These are phyloP conservation scores for Xestia rhomboidea DNA, from an alignment of 2,888 invertebrate species.

Conservation along the genomic window DNA sequence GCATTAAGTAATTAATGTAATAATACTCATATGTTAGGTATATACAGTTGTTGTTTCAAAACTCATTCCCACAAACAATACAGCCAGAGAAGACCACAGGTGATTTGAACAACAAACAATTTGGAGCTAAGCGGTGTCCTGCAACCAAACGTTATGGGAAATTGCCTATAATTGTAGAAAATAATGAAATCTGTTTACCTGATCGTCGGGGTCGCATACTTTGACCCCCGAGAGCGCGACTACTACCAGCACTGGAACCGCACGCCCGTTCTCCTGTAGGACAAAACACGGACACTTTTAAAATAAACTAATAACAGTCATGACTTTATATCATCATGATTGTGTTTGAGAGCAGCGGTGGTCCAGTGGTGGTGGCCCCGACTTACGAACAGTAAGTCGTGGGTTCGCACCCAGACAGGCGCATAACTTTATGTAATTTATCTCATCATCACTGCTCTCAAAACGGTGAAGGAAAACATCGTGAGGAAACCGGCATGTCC, in stretches of 20 bases:
- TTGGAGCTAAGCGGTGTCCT: not conserved
- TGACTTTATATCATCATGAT: not conserved
- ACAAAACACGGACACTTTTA: not conserved
- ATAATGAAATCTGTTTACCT: conserved; percentile 88
- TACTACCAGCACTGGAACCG: conserved; percentile 93
- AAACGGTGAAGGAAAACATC: no score
- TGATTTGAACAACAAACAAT: not conserved
- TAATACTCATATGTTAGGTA: not conserved
- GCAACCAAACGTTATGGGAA: not conserved
- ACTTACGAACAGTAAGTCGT: no score
- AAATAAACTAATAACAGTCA: not conserved
- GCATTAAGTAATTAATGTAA: not conserved
- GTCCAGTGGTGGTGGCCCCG: no score
- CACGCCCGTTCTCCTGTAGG: conserved; percentile 91
- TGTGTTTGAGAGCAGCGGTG: no score
- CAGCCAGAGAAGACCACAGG: not conserved
- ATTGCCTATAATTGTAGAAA: not conserved
- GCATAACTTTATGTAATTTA: no score
- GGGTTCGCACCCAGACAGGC: no score
- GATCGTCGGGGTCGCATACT: conserved; percentile 95
- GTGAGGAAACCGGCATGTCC: no score
- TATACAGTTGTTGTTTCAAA: not conserved
- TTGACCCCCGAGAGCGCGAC: conserved; percentile 95
- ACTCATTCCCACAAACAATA: not conserved
- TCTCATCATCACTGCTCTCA: no score